Evolutionary conservation across 1,140 invertebrate species (phyloP).

Genomic region (Aphidius gifuensis): DNA sequence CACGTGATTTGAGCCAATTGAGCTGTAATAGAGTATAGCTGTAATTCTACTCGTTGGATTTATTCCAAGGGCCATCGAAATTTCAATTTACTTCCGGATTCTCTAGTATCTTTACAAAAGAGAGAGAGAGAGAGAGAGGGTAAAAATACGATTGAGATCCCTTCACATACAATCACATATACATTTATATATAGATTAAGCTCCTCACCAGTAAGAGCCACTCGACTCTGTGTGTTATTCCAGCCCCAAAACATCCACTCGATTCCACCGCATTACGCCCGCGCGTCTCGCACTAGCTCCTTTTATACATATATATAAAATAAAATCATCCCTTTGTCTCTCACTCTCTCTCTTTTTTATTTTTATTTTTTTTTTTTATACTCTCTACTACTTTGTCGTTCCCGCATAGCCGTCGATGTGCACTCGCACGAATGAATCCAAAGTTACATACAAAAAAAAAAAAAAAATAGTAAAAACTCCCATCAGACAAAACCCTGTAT

Average conservation of each 20-base stretch:
- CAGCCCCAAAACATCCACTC: conserved; percentile 30
- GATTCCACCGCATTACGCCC: conserved; percentile 45
- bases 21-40: conserved; percentile 7
- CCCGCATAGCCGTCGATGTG: conserved; percentile 15
- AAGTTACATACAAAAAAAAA: background rate
- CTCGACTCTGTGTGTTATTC: conserved; percentile 22
- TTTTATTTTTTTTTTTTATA: conserved; percentile 5
- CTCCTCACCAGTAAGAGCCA: conserved; percentile 14
- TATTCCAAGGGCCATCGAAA: conserved; percentile 31
- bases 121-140: background rate
- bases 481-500: background rate
- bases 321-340: conserved; percentile 1
- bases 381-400: background rate
- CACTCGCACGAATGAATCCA: conserved; percentile 13
- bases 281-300: conserved; percentile 15
- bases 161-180: background rate
- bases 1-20: conserved; percentile 14
- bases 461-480: background rate
- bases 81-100: conserved; percentile 36
- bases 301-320: conserved; percentile 11
- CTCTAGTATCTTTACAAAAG: conserved; percentile 4
- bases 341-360: conserved; percentile 7
- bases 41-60: conserved; percentile 12
- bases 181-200: no score
- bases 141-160: conserved; percentile 2